phyloP scores from a whole-genome alignment of 1,140 invertebrate genomes.

The Lineus longissimus region DNA sequence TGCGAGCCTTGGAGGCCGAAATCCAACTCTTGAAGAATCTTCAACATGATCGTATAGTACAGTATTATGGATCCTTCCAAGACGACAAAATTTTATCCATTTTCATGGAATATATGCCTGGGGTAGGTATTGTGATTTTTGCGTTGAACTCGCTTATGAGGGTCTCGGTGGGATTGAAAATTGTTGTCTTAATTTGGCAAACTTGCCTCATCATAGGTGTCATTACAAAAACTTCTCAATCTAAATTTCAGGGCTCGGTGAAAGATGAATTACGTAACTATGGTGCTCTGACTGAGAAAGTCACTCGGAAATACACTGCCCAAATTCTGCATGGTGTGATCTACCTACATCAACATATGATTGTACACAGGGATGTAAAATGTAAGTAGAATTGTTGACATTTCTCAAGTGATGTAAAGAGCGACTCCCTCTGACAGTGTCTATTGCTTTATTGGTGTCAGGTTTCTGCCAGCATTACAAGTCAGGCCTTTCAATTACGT shows the following conservation, averaged over 20 bases:
- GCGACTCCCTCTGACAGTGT: no score
- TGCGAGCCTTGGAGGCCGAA: constrained; percentile 51
- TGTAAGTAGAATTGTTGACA: no score
- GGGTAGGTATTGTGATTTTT: constrained; percentile 34
- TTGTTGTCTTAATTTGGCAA: background rate
- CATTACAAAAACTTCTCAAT: no score
- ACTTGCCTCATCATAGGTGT: no score
- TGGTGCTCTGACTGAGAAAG: constrained; percentile 43
- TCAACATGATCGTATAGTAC: constrained; percentile 51
- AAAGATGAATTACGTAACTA: constrained; percentile 50
- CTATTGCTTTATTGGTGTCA: no score
- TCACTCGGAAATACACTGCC: constrained; percentile 48
- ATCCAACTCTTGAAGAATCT: constrained; percentile 50
- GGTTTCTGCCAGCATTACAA: no score
- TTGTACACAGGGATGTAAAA: constrained; percentile 56
- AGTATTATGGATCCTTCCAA: constrained; percentile 51
- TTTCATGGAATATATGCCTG: constrained; percentile 56
- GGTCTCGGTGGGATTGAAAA: background rate
- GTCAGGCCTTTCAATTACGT: no score
- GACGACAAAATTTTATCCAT: constrained; percentile 44
- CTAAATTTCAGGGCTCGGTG: constrained; percentile 49
- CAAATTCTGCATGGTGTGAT: constrained; percentile 53
- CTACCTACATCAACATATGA: constrained; percentile 52
- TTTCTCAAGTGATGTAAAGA: no score
- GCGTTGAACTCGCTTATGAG: background rate